Base-by-base conservation (phyloP, 2,797 vertebrate genomes). In the Microctenopoma lineatum region DNA sequence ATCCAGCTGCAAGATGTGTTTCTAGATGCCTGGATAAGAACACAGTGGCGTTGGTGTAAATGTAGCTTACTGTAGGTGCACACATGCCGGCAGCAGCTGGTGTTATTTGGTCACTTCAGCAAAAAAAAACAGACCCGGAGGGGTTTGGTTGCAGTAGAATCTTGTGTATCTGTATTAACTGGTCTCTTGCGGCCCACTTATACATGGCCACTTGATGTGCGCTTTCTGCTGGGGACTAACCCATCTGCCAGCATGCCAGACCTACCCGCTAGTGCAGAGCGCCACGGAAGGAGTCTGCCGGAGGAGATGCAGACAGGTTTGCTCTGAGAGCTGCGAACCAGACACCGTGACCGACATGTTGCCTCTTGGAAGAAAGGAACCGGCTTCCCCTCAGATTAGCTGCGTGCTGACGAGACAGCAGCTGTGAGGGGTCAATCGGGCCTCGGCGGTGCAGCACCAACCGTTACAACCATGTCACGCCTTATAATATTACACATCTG, bases 401-500 rank as follows among this genome's bases (percentile, higher is more conserved):
- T 41, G 50, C 7, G 79, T 68, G 88, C 71, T 78, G 84, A 86
- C 38, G 63, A 86, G 77, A 82, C 87, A 79, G 81, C 89, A 93
- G 91, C 92, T 92, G 90, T 74, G 42, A 69, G 57, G 38, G 80
- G 87, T 85, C 83, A 80, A 16, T 18, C 29, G 11, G 42, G 73
- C 55, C 76, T 58, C 55, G 3, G 55, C 56, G n/a, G 67, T 56
- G 82, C 67, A 62, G 71, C 64, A 38, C 66, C 47, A 50, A 65
- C 57, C 4, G 48, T 26, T 57, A 63, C 61, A 25, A 29, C 57
- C 66, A 58, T 47, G 76, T 90, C 90, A 84, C 82, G 67, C 84
- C 80, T 82, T 69, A 77, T 79, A 87, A 90, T 76, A 36, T 71
- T 72, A 77, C 84, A 90, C 91, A 92, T 93, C 89, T 90, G 90